Conservation (phyloP, 2,888 invertebrate genomes). For the Drosophila heteroneura region DNA sequence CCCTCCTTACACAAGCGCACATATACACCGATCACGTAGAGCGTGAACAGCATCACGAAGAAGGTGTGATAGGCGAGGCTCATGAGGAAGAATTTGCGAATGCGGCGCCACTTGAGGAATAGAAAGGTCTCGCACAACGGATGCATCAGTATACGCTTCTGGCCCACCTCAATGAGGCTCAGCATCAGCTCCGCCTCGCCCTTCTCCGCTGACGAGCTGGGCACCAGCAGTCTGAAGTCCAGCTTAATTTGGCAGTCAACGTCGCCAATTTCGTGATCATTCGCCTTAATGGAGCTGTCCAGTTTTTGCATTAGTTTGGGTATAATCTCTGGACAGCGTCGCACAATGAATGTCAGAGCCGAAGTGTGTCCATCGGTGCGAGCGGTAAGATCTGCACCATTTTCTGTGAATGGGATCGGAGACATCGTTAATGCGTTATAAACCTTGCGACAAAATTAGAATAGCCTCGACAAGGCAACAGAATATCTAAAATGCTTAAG, state of each 20-base stretch:
- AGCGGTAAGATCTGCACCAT: constrained; percentile 93
- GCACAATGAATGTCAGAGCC: constrained; percentile 92
- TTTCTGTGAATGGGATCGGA: constrained; percentile 84
- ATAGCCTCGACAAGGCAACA: background rate
- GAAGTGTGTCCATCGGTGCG: constrained; percentile 93
- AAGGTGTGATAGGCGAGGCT: constrained; percentile 92
- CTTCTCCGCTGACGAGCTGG: constrained; percentile 86
- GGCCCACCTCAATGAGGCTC: constrained; percentile 92
- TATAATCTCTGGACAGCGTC: constrained; percentile 93
- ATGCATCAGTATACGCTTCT: constrained; percentile 92
- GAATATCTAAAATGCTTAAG: background rate
- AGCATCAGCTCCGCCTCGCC: constrained; percentile 90
- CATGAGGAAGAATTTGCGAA: constrained; percentile 92
- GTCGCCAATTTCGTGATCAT: constrained; percentile 94
- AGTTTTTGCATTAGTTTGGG: constrained; percentile 90
- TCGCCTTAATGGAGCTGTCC: constrained; percentile 91
- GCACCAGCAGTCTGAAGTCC: constrained; percentile 88
- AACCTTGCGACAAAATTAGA: background rate
- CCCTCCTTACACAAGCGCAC: constrained; percentile 79
- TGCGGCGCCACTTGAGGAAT: constrained; percentile 92
- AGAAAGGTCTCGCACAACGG: constrained; percentile 94
- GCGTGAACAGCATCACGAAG: constrained; percentile 91
- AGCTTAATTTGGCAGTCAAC: constrained; percentile 93
- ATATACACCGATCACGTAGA: constrained; percentile 89
- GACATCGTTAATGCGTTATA: background rate